Base-by-base conservation (phyloP, 2,797 vertebrate species). In the Eidolon dupreanum region DNA sequence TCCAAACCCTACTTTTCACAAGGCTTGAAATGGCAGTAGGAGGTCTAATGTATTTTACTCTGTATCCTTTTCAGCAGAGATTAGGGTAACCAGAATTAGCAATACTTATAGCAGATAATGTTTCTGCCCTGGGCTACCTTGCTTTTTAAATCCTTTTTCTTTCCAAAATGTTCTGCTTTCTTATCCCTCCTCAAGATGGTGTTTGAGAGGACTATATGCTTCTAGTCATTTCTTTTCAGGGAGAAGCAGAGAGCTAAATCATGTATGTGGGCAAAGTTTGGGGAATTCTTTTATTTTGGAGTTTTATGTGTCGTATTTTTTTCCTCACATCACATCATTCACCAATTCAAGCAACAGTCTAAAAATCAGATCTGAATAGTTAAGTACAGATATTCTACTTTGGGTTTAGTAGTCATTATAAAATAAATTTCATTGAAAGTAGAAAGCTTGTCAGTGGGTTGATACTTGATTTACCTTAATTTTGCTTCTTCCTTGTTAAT, bases 401-500 rank as follows among this genome's bases (percentile, higher is more conserved):
- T 78, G 74, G n/a, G 19, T 94, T 90, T 95, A 82, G 43, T 95
- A 82, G 43, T 88, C 17, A 75, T 75, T 86, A 31, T 65, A 75
- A 96, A 94, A 70, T 28, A 96, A 75, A 38, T 55, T 87, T 94
- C 51, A 85, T 46, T 81, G n/a, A 28, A 88, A 81, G 26, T 75
- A 81, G 78, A 87, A 94, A 92, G 26, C 55, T 95, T 90, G 36
- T 73, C 49, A 92, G 59, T 81, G 46, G 19, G 3, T 90, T 95
- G 51, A 66, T 81, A 79, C 49, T 95, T 97, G n/a, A 73, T 93
- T 97, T 95, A 79, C 49, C 24, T 95, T 94, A 88, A 71, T 85
- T 93, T 93, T 93, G 68, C 41, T 88, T 88, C 38, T 59, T 91
- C 28, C 7, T 96, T 88, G 41, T 90, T 90, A 66, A 8, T n/a